Conservation (phyloP, 92 coral and sea anemone genomes). For the Porites divaricata region DNA sequence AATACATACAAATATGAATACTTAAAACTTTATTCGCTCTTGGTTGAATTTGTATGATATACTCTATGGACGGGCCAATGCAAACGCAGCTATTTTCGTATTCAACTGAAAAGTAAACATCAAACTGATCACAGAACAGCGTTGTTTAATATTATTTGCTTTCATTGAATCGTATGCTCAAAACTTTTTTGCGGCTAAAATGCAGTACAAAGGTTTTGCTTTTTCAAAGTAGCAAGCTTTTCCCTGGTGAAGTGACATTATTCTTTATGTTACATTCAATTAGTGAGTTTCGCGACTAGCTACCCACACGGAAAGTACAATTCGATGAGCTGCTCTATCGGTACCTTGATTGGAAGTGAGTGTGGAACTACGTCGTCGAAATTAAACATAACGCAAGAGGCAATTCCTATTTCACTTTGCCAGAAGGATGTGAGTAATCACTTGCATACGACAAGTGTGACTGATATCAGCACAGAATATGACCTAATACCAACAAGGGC, state of each 20-base stretch:
- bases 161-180: conserved; percentile 29
- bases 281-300: conserved; percentile 30
- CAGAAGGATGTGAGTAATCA: conserved; percentile 49
- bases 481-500: conserved; percentile 54
- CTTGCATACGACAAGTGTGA: conserved; percentile 36
- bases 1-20: conserved; percentile 14
- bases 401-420: conserved; percentile 48
- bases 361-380: conserved; percentile 46
- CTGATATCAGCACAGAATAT: conserved; percentile 31
- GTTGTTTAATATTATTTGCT: conserved; percentile 34
- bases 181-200: conserved; percentile 20
- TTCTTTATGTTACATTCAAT: conserved; percentile 30
- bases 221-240: conserved; percentile 20
- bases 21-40: conserved; percentile 23
- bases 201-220: conserved; percentile 28
- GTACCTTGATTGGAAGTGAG: conserved; percentile 31
- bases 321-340: conserved; percentile 46
- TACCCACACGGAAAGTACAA: conserved; percentile 29
- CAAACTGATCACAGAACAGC: conserved; percentile 29
- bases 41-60: conserved; percentile 23
- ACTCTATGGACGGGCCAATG: conserved; percentile 24
- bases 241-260: conserved; percentile 24
- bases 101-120: conserved; percentile 19
- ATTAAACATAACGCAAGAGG: conserved; percentile 30
- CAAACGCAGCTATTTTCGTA: conserved; percentile 21